These are phyloP conservation scores for Hemiscyllium ocellatum DNA, from an alignment of 2,113 vertebrate species.

Conservation along the genomic window DNA sequence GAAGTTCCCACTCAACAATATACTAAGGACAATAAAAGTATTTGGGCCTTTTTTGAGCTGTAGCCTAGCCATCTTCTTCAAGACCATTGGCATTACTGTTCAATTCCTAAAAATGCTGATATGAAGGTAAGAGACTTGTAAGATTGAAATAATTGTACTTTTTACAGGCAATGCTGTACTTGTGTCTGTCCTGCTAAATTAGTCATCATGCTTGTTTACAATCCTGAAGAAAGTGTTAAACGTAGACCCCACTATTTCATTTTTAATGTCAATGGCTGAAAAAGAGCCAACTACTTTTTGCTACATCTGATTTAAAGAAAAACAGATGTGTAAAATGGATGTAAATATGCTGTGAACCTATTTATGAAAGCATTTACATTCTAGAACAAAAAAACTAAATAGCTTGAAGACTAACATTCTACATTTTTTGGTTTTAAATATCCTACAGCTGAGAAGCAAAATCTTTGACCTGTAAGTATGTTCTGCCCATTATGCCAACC, in stretches of 20 bases:
- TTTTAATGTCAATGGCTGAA: not conserved
- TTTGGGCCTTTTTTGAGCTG: not conserved
- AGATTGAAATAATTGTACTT: not conserved
- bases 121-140: not conserved
- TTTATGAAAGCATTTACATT: not conserved
- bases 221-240: not conserved
- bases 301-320: not conserved
- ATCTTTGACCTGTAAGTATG: not conserved
- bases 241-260: not conserved
- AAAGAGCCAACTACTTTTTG: not conserved
- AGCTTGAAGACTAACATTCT: not conserved
- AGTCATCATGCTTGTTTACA: not conserved
- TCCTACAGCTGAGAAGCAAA: not conserved
- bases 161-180: too few species aligned
- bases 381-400: not conserved
- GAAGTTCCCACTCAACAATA: not conserved
- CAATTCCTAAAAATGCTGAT: not conserved
- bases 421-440: not conserved
- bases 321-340: not conserved
- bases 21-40: not conserved
- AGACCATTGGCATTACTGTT: not conserved
- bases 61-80: not conserved
- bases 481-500: not conserved
- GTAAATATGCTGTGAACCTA: not conserved
- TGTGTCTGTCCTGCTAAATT: not conserved